Evolutionary conservation across 2,797 vertebrate genomes (phyloP).

Genomic region (Bucorvus abyssinicus): DNA sequence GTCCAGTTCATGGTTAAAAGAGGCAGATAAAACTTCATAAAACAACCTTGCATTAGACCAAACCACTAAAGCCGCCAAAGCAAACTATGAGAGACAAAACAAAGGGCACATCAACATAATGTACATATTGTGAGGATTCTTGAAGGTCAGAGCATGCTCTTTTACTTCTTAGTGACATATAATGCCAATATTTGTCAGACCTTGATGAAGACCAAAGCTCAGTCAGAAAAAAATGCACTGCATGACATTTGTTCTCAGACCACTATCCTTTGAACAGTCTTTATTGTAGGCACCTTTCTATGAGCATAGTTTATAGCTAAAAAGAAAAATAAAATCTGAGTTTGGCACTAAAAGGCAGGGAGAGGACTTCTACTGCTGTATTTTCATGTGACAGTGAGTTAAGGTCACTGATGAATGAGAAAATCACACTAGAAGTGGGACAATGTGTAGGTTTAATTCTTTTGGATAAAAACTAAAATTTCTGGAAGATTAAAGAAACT

Average conservation of each 20-base stretch:
- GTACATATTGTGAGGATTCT: constrained; percentile 76
- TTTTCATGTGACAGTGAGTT: not conserved
- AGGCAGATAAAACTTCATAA: constrained; percentile 59
- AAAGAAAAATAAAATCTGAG: not conserved
- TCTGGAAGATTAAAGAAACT: constrained; percentile 52
- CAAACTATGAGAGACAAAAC: constrained; percentile 74
- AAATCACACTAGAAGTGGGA: too few species aligned
- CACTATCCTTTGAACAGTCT: constrained; percentile 40
- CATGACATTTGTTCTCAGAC: constrained; percentile 74
- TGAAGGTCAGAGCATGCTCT: constrained; percentile 81
- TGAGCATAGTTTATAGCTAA: constrained; percentile 19
- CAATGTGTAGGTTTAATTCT: not conserved
- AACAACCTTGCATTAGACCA: constrained; percentile 52
- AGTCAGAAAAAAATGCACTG: constrained; percentile 42
- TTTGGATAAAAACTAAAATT: constrained; percentile 53
- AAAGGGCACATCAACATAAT: constrained; percentile 84
- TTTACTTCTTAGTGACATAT: constrained; percentile 79
- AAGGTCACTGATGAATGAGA: not conserved
- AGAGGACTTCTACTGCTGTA: not conserved
- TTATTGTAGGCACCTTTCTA: constrained; percentile 45
- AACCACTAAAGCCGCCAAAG: constrained; percentile 54
- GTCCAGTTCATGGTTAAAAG: constrained; percentile 58
- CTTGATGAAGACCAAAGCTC: constrained; percentile 73
- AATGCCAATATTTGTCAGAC: constrained; percentile 80
- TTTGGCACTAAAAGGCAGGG: not conserved